A percentile compares a stretch with the other conserved stretches of the same genome.
These are phyloP conservation scores for Brachymystax lenok DNA, from an alignment of 2,797 vertebrate species.

Conservation along the genomic window DNA sequence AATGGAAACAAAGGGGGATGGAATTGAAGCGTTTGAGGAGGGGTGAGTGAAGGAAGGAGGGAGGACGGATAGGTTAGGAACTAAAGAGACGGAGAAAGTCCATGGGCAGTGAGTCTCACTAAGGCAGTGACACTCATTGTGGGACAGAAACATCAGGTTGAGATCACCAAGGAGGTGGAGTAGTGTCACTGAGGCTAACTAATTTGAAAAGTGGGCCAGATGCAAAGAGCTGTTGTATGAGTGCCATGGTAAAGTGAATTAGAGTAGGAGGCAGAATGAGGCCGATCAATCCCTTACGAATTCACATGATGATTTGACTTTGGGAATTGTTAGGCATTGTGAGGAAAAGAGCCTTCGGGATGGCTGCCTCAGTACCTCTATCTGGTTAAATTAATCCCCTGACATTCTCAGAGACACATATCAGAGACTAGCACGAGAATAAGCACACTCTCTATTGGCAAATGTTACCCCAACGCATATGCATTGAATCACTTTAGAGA, in stretches of 20 bases:
- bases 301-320: neutral
- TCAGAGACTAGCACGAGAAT: neutral
- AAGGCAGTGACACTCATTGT: neutral
- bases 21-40: neutral
- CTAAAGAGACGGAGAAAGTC: neutral
- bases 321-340: neutral
- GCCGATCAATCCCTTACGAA: neutral
- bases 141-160: neutral
- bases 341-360: neutral
- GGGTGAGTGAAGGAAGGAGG: neutral
- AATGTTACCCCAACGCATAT: neutral
- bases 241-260: no score
- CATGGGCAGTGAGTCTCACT: neutral
- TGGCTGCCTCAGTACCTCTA: neutral
- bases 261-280: neutral
- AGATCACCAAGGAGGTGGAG: neutral
- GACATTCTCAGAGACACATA: neutral
- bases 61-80: no score
- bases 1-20: neutral
- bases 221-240: neutral
- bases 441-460: neutral
- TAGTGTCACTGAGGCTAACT: neutral
- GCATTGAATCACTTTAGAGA: neutral
- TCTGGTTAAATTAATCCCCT: neutral
- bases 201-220: neutral